Percentiles rank a stretch among this genome's conserved stretches.
These are phyloP conservation scores for Scortum barcoo DNA, from an alignment of 2,113 vertebrate genomes.

Conservation along the genomic window DNA sequence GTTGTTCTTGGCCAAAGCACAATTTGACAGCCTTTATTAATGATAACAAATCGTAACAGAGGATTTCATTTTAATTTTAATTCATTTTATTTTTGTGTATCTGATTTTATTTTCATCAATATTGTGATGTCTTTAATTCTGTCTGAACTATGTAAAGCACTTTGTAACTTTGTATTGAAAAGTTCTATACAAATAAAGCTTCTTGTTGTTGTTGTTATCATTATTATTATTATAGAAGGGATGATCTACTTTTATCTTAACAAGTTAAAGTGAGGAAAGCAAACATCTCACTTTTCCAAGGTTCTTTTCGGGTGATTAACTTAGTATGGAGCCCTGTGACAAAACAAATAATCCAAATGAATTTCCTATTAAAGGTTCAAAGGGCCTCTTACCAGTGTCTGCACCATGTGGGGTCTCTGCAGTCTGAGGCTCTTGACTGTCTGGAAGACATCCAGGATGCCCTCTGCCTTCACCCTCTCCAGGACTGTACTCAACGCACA, in stretches of 20 bases:
- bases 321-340: neutral
- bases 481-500: slow-evolving; percentile 98
- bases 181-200: too few relatives aligned
- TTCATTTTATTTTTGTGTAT: too few relatives aligned
- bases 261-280: neutral
- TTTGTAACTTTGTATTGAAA: too few relatives aligned
- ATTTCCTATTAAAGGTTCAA: neutral
- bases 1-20: neutral
- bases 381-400: slow-evolving; percentile 93
- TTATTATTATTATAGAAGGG: too few relatives aligned
- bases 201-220: too few relatives aligned
- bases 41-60: too few relatives aligned
- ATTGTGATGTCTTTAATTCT: too few relatives aligned
- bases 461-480: slow-evolving; percentile 98
- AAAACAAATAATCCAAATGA: neutral
- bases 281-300: neutral
- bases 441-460: slow-evolving; percentile 99
- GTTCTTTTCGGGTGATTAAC: neutral
- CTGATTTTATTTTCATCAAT: too few relatives aligned
- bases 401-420: slow-evolving; percentile 99
- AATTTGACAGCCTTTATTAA: neutral
- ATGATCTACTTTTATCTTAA: too few relatives aligned
- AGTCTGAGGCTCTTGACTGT: slow-evolving; percentile 98
- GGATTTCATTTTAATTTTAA: too few relatives aligned
- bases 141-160: too few relatives aligned